These are phyloP conservation scores for Semnopithecus entellus DNA, from an alignment of 2,113 vertebrate species.

Conservation along the genomic window DNA sequence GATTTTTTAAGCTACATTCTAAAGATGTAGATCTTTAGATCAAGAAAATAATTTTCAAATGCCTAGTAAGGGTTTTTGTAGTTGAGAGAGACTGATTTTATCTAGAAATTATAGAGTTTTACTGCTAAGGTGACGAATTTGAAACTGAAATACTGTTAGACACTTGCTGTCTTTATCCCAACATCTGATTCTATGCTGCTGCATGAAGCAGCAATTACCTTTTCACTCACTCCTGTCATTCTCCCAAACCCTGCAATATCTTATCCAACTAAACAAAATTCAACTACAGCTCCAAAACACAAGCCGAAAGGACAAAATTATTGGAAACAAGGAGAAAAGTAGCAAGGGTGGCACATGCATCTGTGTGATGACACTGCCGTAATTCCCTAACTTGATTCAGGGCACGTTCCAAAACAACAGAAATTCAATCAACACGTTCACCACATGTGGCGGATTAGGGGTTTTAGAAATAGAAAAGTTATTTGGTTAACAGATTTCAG, in stretches of 20 bases:
- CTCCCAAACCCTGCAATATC: neutral
- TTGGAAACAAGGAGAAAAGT: neutral
- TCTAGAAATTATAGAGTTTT: neutral
- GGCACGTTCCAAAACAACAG: neutral
- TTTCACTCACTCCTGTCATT: neutral
- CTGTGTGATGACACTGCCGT: neutral
- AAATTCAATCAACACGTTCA: neutral
- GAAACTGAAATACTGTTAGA: neutral
- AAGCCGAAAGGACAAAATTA: neutral
- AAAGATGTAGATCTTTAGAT: neutral
- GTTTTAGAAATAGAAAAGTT: neutral
- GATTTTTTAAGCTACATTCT: neutral
- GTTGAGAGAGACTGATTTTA: neutral
- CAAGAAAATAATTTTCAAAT: neutral
- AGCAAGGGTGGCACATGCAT: too few species aligned
- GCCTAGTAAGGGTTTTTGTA: neutral
- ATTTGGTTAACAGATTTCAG: neutral
- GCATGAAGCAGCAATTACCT: neutral
- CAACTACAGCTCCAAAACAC: neutral
- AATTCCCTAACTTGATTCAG: neutral
- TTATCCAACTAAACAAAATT: neutral
- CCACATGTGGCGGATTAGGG: neutral
- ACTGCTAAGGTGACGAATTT: neutral
- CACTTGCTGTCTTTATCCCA: neutral
- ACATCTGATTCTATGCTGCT: neutral